phyloP scores from a whole-genome alignment of 2,797 vertebrate genomes.

The Anniella stebbinsi region DNA sequence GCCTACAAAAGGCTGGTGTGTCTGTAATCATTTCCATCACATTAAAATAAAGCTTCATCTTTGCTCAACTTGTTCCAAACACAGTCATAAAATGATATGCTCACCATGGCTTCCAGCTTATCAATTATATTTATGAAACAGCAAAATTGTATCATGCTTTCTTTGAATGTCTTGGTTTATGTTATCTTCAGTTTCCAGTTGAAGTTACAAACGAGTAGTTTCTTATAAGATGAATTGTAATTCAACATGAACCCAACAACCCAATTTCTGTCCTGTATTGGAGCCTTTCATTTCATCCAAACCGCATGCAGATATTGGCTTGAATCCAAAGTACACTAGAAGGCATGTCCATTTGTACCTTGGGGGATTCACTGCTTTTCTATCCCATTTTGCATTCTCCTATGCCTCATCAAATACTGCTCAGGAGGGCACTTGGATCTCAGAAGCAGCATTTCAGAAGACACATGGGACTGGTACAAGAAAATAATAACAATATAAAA shows the following conservation, averaged over 20 bases:
- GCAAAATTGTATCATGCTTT: background rate
- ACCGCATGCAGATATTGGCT: background rate
- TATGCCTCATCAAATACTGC: too few species aligned
- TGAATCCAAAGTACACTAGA: background rate
- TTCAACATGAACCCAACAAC: background rate
- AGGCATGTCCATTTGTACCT: background rate
- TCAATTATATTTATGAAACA: constrained; percentile 10
- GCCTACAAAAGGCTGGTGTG: background rate
- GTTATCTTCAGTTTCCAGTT: constrained; percentile 7
- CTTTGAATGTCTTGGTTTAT: constrained; percentile 10
- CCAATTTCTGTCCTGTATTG: background rate
- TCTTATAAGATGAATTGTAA: constrained; percentile 27
- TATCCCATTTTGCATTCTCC: background rate
- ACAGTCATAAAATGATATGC: background rate
- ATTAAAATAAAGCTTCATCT: background rate
- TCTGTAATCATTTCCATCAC: background rate
- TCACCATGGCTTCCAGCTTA: constrained; percentile 29
- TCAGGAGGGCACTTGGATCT: too few species aligned
- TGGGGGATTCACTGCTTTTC: background rate
- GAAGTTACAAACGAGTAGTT: background rate
- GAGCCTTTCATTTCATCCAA: background rate
- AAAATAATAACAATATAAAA: too few species aligned
- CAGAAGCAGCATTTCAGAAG: too few species aligned
- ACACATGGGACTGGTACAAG: too few species aligned
- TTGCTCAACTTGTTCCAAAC: background rate